Evolutionary conservation across 1,140 invertebrate species (phyloP), one percentile per base, ranked within the genome.

Genomic region (Temnothorax nylanderi): DNA sequence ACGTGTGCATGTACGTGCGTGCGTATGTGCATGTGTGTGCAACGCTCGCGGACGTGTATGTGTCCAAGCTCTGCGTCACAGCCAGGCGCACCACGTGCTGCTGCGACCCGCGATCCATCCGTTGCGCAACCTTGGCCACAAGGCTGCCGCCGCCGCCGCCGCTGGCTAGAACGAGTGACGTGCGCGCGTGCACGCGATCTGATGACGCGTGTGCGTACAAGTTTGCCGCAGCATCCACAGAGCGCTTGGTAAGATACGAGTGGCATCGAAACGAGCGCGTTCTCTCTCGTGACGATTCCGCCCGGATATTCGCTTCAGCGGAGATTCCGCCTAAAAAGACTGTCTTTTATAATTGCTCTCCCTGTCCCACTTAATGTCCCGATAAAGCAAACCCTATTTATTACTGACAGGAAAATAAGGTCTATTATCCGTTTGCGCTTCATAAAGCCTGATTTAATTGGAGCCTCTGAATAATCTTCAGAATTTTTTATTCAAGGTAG

Each of bases 71-170:
- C 65, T 86, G 85, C 89, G 65, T 90, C 81, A 90, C 72, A 88
- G 62, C 51, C 67, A 65, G 69, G 58, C 80, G 78, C 71, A 91
- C 86, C 91, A 93, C 92, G 91, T 92, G 93, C 80, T 74, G 54
- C 88, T 89, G 87, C 86, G 80, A 65, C 86, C 85, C 81, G 78
- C 85, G 65, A 75, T 85, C 80, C 67, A 67, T 84, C n/a, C 80
- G 87, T 92, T 91, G 89, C 89, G 81, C 90, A 94, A 93, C 93
- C 92, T 95, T 93, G 91, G 87, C 78, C 75, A 64, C 91, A 94
- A 94, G 92, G 91, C 87, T 93, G 65, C 67, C 78, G 56, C 75
- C 37, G 51, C 62, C 54, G 69, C 67, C 78, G 56, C 75, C 26
- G 51, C 62, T 60, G 69, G 80, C 44, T 78, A 89, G 85, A 89